Evolutionary conservation across 2,113 vertebrate genomes (phyloP), one percentile per base, ranked within the genome.

Genomic region (Ondatra zibethicus): DNA sequence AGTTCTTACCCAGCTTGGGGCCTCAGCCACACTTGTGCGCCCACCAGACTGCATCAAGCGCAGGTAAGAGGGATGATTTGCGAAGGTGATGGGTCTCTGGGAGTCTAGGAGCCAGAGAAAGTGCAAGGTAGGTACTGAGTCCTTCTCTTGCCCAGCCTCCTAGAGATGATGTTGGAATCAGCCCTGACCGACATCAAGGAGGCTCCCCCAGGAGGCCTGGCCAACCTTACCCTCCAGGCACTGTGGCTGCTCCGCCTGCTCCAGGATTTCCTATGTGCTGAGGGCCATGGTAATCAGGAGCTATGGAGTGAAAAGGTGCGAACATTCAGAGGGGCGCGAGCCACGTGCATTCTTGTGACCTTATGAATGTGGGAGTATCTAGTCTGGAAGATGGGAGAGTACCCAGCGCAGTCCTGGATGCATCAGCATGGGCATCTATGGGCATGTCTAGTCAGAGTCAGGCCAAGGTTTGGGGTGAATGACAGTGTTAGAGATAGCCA

Each of bases 141-240:
- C 29, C 42, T 75, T 90, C 0, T 0, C 77, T 52, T 14, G 2
- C 39, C 0, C 97, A 99, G 99, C 98, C 98, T 99, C 89, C 97
- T 99, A 98, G 99, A 99, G 99, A 99, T 99, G 99, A 99, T 99
- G 99, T 97, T 99, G 98, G 99, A 99, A 98, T 99, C 99, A 0
- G 99, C 99, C 1, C 96, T 99, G 97, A 99, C 99, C 0, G 99
- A 99, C 97, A 97, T 99, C 97, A 99, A 99, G 96, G 99, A 99
- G 4, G 98, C 99, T 0, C 97, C 99, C 0, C 96, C 98, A 0
- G 96, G 98, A 3, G 36, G 97, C 39, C 96, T 99, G 95, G 98
- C 99, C 0, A 75, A 96, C 27, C 99, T 99, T 98, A 98, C 98
- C 89, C 99, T 99, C 95, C 99, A 99, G 1, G 98, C 98, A 9